Base-by-base conservation (phyloP, 1,140 invertebrate genomes). In the Oryctes rhinoceros region DNA sequence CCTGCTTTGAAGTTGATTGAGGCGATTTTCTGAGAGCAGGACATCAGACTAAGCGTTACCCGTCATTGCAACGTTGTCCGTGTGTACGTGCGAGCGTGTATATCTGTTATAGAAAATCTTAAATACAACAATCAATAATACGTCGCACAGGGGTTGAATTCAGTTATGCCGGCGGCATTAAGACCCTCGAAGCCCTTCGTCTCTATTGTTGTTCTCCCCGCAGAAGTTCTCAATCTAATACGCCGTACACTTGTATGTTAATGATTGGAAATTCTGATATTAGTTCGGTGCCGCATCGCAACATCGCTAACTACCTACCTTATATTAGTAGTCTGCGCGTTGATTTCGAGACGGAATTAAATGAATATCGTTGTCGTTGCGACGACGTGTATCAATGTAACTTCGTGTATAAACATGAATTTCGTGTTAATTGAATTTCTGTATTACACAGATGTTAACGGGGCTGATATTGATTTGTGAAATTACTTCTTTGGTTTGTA, bases 101-200 rank as follows among this genome's bases (percentile, higher is more conserved):
- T 71, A 71, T 71, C 6, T 71, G 65, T 71, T 71, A 71, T 35
- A 35, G 65, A 71, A 71, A 71, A 71, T 71, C 65, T 71, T 71
- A 71, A 71, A 71, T 24, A 24, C 65, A 71, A 71, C 65, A 71
- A 71, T 71, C 65, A 71, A 71, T 71, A 71, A 71, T 71, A 71
- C 65, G 65, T 71, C 65, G 24, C 24, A 30, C 24, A 35, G 65
- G 65, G 65, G 65, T 24, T 71, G 65, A 71, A 71, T 71, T 71
- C 65, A 71, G 65, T 71, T 35, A 18, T 59, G n/a, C 53, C 53
- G 53, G 18, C 20, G 7, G 65, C 65, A 24, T 35, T 71, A 71
- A 71, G 65, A 71, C 65, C 65, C 65, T 71, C 65, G 65, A 71
- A 59, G 65, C 65, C 65, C 65, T 71, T 71, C 24, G 65, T 35